Conservation (phyloP, 2,797 vertebrate genomes). For the Rhinichthys osculus region DNA sequence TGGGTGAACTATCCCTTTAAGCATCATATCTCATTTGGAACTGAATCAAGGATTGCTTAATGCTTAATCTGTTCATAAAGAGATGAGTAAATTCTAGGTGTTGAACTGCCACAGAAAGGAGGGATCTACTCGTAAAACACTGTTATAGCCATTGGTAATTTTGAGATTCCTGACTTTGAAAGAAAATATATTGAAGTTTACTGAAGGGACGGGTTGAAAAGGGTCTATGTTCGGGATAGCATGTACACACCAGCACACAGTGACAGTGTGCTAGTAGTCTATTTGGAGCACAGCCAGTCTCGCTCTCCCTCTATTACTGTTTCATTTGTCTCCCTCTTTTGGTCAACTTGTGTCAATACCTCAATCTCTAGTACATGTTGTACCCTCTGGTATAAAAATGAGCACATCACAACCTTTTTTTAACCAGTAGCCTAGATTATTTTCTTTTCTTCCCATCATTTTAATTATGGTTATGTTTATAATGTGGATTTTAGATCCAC, state of each 20-base stretch:
- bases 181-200: background rate
- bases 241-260: background rate
- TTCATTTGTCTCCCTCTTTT: conserved; percentile 41
- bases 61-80: background rate
- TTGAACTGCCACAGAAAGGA: background rate
- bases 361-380: background rate
- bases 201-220: background rate
- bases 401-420: background rate
- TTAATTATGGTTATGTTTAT: background rate
- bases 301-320: background rate
- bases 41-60: background rate
- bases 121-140: background rate
- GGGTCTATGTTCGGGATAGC: background rate
- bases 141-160: background rate
- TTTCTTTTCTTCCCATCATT: background rate
- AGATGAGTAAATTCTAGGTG: background rate
- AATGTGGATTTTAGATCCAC: background rate
- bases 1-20: background rate
- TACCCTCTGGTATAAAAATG: background rate
- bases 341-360: background rate
- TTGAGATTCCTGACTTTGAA: background rate
- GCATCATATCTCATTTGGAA: background rate
- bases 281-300: background rate
- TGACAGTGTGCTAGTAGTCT: background rate
- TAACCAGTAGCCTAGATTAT: background rate